Evolutionary conservation across 2,888 invertebrate genomes (phyloP).

Genomic region (Dryobota labecula): DNA sequence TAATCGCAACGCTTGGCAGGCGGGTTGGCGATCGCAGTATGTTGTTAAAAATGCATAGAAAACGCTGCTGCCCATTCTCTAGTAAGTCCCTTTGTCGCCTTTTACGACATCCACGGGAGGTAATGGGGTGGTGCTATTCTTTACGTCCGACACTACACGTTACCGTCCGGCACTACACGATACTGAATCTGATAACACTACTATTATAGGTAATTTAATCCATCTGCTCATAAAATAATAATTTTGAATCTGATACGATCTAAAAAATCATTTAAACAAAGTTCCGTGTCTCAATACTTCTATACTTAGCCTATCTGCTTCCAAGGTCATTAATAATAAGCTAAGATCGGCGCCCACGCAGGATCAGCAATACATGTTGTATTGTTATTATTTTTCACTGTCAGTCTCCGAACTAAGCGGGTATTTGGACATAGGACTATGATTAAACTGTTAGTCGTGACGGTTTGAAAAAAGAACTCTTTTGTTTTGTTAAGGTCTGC

Average conservation of each 20-base stretch:
- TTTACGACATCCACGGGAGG: no score
- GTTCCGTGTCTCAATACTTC: constrained; percentile 12
- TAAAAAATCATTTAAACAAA: not conserved
- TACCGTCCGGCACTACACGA: no score
- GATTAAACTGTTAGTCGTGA: constrained; percentile 17
- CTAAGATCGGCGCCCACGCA: constrained; percentile 16
- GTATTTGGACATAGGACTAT: constrained; percentile 8
- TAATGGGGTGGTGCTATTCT: no score
- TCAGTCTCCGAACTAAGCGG: constrained; percentile 16
- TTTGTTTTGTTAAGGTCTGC: not conserved
- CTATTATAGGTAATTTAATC: no score
- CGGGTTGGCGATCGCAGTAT: no score
- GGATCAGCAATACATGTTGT: constrained; percentile 35
- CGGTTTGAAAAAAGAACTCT: not conserved
- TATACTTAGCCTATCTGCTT: constrained; percentile 17
- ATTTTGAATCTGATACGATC: not conserved
- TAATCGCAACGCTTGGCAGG: no score
- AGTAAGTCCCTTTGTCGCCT: no score
- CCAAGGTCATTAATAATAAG: constrained; percentile 44
- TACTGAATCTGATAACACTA: no score
- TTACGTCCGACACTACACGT: no score
- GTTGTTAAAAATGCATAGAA: no score
- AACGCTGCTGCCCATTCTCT: no score
- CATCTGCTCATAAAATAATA: not conserved
- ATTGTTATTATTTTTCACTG: constrained; percentile 56